Evolutionary conservation across 2,113 vertebrate species (phyloP).

Genomic region (Mixornis gularis): DNA sequence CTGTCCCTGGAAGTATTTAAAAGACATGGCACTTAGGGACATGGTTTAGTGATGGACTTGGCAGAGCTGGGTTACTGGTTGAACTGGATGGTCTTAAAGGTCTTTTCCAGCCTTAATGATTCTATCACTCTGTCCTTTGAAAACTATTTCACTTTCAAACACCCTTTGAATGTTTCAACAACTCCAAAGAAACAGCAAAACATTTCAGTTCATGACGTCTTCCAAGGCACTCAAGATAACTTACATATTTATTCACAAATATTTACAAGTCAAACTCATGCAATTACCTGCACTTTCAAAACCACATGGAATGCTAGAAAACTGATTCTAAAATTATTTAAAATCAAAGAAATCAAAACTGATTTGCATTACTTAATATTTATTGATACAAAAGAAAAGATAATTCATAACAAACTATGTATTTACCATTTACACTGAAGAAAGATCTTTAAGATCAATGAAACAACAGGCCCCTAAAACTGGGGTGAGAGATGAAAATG

Average conservation of each 20-base stretch:
- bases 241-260: background rate
- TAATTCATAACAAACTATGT: background rate
- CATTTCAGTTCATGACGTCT: background rate
- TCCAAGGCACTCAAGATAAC: background rate
- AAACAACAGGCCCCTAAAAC: background rate
- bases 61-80: background rate
- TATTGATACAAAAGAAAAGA: conserved; percentile 14
- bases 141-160: background rate
- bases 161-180: background rate
- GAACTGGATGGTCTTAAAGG: background rate
- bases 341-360: background rate
- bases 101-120: background rate
- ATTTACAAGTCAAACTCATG: background rate
- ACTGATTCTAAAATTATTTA: background rate
- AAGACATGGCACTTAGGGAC: fast-evolving
- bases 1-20: background rate
- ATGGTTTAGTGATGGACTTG: background rate
- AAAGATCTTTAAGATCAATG: background rate
- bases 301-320: background rate
- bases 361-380: background rate
- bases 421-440: conserved; percentile 13
- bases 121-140: background rate
- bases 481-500: background rate
- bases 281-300: background rate
- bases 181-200: background rate